A percentile compares a stretch with the other conserved stretches of the same genome.
Conservation (phyloP, 2,113 vertebrate genomes). For the Saguinus midas region DNA sequence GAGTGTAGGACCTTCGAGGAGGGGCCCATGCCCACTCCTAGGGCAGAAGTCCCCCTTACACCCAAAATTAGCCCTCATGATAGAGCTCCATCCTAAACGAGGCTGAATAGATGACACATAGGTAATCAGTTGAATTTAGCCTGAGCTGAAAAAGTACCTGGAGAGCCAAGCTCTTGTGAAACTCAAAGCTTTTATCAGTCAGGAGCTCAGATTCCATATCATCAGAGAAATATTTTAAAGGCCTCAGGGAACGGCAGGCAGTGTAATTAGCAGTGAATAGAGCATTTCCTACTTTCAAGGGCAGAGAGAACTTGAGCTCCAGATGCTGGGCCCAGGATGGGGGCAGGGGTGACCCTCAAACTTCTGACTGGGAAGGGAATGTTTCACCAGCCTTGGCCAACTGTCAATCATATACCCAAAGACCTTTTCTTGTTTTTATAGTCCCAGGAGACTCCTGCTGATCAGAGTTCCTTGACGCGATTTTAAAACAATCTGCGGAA, state of each 20-base stretch:
- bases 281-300: neutral
- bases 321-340: neutral
- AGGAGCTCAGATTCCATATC: conserved; percentile 9
- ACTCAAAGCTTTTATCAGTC: conserved; percentile 21
- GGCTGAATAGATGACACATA: neutral
- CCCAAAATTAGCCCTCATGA: neutral
- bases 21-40: neutral
- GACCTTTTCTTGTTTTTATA: neutral
- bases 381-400: neutral
- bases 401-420: neutral
- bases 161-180: conserved; percentile 29
- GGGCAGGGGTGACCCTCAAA: neutral
- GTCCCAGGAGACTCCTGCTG: neutral
- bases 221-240: conserved; percentile 29
- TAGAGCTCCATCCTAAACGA: neutral
- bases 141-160: conserved; percentile 44
- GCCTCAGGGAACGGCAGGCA: neutral
- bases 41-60: neutral
- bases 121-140: neutral
- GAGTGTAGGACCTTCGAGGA: neutral
- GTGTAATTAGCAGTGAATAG: neutral
- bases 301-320: neutral
- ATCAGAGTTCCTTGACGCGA: neutral
- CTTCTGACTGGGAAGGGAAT: neutral
- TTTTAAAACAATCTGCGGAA: neutral